Conservation (phyloP, 2,113 vertebrate genomes). For the Raja brachyura region DNA sequence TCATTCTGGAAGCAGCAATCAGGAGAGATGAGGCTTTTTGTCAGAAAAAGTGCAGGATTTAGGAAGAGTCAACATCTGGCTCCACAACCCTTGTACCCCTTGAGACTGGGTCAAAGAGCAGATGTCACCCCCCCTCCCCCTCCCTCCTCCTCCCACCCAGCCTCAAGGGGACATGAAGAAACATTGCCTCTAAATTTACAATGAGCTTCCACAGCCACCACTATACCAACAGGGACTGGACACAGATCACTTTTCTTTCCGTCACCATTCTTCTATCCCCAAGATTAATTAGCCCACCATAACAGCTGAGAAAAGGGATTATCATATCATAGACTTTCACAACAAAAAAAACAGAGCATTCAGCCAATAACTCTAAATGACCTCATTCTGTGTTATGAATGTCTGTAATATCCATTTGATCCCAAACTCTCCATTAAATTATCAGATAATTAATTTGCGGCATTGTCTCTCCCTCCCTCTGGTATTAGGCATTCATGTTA, state of each 20-base stretch:
- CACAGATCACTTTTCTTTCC: background rate
- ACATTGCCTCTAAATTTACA: background rate
- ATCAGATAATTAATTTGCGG: background rate
- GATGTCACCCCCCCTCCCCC: background rate
- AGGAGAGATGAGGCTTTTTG: background rate
- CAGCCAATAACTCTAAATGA: background rate
- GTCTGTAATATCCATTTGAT: background rate
- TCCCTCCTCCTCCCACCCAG: background rate
- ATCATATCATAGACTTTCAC: background rate
- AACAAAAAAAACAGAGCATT: background rate
- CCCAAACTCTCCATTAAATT: background rate
- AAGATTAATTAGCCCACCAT: conserved; percentile 22
- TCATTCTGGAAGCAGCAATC: background rate
- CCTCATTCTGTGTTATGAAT: too few relatives aligned
- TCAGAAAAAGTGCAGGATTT: background rate
- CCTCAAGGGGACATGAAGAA: background rate
- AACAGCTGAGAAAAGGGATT: background rate
- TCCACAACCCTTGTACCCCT: background rate
- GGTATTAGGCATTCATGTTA: background rate
- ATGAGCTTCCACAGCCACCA: background rate
- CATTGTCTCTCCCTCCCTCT: background rate
- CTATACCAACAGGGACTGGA: background rate
- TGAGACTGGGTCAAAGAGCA: background rate
- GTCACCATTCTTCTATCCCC: background rate
- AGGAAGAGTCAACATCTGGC: background rate